These are phyloP conservation scores for Oryzaephilus surinamensis DNA, from an alignment of 1,140 invertebrate genomes.

Conservation along the genomic window DNA sequence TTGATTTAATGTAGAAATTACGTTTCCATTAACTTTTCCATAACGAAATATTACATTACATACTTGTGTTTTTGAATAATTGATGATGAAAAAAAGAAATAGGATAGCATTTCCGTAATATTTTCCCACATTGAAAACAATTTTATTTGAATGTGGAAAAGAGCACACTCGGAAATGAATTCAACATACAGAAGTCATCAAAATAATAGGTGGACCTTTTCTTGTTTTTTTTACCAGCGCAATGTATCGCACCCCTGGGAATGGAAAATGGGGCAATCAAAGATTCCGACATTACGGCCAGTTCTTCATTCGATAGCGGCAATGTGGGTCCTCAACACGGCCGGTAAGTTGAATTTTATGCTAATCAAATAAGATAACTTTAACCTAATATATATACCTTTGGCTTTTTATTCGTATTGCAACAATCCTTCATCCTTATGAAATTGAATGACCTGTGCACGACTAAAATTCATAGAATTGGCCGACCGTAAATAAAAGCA, in stretches of 20 bases:
- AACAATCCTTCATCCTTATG: conserved; percentile 19
- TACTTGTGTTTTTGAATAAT: no score
- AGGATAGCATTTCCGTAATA: no score
- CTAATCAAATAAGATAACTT: conserved; percentile 17
- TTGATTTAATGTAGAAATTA: no score
- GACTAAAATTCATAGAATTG: conserved; percentile 21
- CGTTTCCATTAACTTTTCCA: no score
- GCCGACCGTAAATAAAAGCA: conserved; percentile 17
- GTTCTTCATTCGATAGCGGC: conserved; percentile 80
- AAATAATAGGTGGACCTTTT: background rate
- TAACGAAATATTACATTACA: no score
- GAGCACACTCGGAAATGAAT: background rate
- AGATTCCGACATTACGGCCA: conserved; percentile 74
- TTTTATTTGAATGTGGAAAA: no score
- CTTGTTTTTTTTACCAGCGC: conserved; percentile 46
- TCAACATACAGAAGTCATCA: background rate
- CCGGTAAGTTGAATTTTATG: conserved; percentile 50
- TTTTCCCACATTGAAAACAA: no score
- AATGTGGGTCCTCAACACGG: conserved; percentile 88
- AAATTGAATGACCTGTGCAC: conserved; percentile 20
- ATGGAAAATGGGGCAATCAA: conserved; percentile 84
- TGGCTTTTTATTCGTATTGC: conserved; percentile 7
- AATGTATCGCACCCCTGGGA: conserved; percentile 75
- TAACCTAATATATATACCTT: no score
- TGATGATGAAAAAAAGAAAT: no score